Percentiles rank a stretch among this genome's conserved stretches.
Conservation (phyloP, 2,113 vertebrate genomes). For the Oreotrochilus melanogaster region DNA sequence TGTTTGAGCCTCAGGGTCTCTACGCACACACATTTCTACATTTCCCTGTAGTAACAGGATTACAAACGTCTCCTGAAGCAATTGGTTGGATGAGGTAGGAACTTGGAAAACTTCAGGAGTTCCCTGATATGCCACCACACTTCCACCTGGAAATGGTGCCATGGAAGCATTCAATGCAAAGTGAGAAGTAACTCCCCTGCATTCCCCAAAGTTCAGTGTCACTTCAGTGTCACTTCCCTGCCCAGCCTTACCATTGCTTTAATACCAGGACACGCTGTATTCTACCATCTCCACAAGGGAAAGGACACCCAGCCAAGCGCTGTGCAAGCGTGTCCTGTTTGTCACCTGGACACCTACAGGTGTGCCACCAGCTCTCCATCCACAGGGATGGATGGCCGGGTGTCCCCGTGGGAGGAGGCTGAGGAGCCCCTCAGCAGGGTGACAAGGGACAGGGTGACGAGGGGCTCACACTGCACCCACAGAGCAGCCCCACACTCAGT, state of each 20-base stretch:
- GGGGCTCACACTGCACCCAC: rapidly evolving
- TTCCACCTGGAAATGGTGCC: not conserved
- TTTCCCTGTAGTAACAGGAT: not conserved
- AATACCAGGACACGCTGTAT: rapidly evolving
- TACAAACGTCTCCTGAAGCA: not conserved
- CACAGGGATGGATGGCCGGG: not conserved
- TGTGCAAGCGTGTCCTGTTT: rapidly evolving
- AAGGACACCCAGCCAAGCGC: rapidly evolving
- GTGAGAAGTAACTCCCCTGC: rapidly evolving
- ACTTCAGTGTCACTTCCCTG: not conserved
- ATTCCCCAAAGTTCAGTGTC: not conserved
- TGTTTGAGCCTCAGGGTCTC: not conserved
- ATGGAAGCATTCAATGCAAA: rapidly evolving
- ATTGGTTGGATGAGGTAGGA: not conserved
- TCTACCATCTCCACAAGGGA: not conserved
- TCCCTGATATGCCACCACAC: rapidly evolving
- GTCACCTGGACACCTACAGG: rapidly evolving
- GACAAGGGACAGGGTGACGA: not conserved
- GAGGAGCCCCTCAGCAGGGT: not conserved
- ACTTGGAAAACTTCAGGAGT: not conserved
- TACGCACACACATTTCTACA: not conserved
- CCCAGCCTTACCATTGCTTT: rapidly evolving
- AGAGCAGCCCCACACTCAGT: rapidly evolving
- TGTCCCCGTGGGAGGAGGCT: rapidly evolving
- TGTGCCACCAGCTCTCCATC: rapidly evolving